Evolutionary conservation across 2,797 vertebrate genomes (phyloP).

Genomic region (Alca torda): DNA sequence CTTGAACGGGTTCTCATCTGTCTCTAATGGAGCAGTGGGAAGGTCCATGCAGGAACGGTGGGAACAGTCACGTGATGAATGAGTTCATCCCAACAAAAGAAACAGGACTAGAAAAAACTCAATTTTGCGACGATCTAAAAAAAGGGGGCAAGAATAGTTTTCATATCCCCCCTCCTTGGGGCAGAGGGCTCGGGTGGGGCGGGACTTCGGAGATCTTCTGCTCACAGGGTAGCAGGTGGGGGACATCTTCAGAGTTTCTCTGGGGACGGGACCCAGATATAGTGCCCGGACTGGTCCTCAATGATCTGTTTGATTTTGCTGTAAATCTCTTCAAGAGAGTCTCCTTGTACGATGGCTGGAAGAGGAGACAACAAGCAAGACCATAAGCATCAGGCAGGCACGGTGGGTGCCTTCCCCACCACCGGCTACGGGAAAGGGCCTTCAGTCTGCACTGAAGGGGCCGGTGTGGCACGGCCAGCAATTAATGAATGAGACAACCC

Average conservation of each 20-base stretch:
- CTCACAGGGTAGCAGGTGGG: constrained; percentile 75
- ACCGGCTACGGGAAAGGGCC: fast-evolving
- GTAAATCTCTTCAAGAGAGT: constrained; percentile 99
- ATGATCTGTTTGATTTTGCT: constrained; percentile 99
- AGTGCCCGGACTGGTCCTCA: constrained; percentile 98
- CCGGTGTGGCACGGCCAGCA: fast-evolving
- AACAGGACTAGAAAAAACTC: constrained; percentile 99
- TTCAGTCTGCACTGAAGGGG: neutral
- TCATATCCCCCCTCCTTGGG: constrained; percentile 63
- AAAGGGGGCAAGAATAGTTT: constrained; percentile 87
- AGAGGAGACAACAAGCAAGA: constrained; percentile 59
- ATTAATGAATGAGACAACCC: fast-evolving
- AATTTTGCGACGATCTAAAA: constrained; percentile 97
- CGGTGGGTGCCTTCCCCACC: fast-evolving
- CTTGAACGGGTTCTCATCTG: constrained; percentile 85
- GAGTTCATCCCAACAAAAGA: constrained; percentile 93
- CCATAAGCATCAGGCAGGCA: neutral
- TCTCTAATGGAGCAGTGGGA: constrained; percentile 92
- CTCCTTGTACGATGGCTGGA: constrained; percentile 98
- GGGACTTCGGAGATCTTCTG: constrained; percentile 67
- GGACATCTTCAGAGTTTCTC: constrained; percentile 96
- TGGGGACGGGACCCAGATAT: constrained; percentile 98
- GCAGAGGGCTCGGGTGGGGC: constrained; percentile 71
- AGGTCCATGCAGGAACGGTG: constrained; percentile 95
- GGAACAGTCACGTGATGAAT: constrained; percentile 92